A percentile compares a stretch with the other conserved stretches of the same genome.
These are phyloP conservation scores for rat (Rattus norvegicus) DNA, from an alignment of 2,113 vertebrate species.

Conservation along the genomic window DNA sequence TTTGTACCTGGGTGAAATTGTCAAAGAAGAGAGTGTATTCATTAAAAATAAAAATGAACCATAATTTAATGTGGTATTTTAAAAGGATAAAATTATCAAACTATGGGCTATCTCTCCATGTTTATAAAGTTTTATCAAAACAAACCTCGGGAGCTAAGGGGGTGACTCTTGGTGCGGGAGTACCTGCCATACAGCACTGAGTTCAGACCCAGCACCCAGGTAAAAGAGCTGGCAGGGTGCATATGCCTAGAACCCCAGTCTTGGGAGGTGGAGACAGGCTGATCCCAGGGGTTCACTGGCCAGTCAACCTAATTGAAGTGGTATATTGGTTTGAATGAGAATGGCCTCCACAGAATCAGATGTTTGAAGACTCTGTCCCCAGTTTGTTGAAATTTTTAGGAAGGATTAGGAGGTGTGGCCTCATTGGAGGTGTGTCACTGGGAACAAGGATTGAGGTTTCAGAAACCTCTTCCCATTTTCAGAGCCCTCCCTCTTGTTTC, in stretches of 20 bases:
- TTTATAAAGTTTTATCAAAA: slow-evolving; percentile 19
- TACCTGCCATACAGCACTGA: not conserved
- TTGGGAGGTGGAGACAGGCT: not conserved
- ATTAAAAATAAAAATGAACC: not conserved
- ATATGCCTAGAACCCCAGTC: not conserved
- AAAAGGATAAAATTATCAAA: not conserved
- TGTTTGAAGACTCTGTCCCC: not conserved
- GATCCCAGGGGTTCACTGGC: not conserved
- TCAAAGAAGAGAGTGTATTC: not conserved
- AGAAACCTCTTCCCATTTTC: not conserved
- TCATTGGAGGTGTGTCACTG: not conserved
- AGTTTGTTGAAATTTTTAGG: not conserved
- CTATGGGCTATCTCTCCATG: not conserved
- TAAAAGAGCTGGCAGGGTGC: not conserved
- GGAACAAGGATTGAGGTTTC: not conserved
- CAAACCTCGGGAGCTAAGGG: no score
- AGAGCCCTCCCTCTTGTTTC: not conserved
- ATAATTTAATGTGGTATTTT: not conserved
- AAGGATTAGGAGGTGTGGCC: not conserved
- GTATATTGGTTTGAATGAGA: not conserved
- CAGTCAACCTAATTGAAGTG: not conserved
- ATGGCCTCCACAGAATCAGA: not conserved
- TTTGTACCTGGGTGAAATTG: not conserved
- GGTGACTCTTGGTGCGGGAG: not conserved
- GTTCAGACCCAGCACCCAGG: not conserved